Percentiles rank a stretch among this genome's conserved stretches.
phyloP scores from a whole-genome alignment of 2,113 vertebrate species.

The Tragelaphus strepsiceros region DNA sequence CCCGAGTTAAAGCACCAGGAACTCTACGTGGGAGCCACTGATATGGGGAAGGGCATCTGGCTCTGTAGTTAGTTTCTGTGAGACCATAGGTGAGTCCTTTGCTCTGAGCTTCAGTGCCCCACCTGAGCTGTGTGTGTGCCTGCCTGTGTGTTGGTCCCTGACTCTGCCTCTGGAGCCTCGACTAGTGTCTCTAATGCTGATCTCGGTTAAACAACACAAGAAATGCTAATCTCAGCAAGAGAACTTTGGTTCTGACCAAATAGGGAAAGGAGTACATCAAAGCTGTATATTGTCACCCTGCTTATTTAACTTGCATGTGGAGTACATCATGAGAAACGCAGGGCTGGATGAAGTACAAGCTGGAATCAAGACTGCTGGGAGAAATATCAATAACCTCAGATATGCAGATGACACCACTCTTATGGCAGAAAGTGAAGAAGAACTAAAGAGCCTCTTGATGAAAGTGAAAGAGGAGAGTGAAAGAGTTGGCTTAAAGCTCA shows the following conservation, averaged over 20 bases:
- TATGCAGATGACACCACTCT: too few relatives aligned
- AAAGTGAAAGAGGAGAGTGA: too few relatives aligned
- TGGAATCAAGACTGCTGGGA: too few relatives aligned
- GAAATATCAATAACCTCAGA: too few relatives aligned
- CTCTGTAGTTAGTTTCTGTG: neutral
- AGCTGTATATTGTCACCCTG: too few relatives aligned
- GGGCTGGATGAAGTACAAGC: too few relatives aligned
- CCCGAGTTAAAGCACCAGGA: neutral
- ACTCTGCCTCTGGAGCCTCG: neutral
- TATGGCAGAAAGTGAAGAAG: too few relatives aligned
- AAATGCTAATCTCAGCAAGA: neutral
- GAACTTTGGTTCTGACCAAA: neutral
- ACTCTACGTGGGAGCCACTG: neutral
- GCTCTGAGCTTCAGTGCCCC: neutral
- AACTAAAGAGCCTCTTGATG: too few relatives aligned
- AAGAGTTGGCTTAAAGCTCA: too few relatives aligned
- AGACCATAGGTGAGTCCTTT: neutral
- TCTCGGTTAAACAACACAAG: neutral
- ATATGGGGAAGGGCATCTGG: neutral
- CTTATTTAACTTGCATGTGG: too few relatives aligned
- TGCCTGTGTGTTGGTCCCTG: neutral
- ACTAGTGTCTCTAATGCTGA: neutral
- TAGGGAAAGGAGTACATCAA: too few relatives aligned
- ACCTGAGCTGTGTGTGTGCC: neutral
- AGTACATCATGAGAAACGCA: too few relatives aligned